Conservation (phyloP, 2,797 vertebrate species). For the Pagetopsis macropterus region DNA sequence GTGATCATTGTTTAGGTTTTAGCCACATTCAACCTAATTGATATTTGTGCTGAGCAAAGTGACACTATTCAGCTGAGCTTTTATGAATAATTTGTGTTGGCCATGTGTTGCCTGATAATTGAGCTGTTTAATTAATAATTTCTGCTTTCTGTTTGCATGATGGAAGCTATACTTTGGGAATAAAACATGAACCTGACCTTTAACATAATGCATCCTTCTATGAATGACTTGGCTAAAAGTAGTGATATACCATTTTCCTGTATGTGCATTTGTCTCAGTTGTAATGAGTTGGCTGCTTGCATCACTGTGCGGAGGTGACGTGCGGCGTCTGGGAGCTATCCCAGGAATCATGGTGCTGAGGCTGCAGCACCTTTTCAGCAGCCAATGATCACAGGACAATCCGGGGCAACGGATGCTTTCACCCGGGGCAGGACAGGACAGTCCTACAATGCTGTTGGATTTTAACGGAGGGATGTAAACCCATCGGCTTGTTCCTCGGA, state of each 20-base stretch:
- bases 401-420: conserved; percentile 64
- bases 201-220: conserved; percentile 1
- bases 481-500: conserved; percentile 34
- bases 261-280: conserved; percentile 40
- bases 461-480: conserved; percentile 59
- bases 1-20: background rate
- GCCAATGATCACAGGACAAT: conserved; percentile 76
- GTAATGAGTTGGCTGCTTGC: conserved; percentile 73
- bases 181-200: background rate
- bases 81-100: conserved; percentile 16
- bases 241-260: conserved; percentile 28
- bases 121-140: conserved; percentile 11
- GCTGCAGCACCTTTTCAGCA: conserved; percentile 77
- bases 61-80: conserved; percentile 8
- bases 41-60: conserved; percentile 13
- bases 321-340: conserved; percentile 91
- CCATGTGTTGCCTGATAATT: conserved; percentile 14
- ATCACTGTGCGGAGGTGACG: conserved; percentile 82
- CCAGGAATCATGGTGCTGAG: conserved; percentile 92
- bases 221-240: conserved; percentile 3
- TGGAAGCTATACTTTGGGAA: background rate
- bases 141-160: background rate
- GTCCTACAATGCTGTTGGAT: conserved; percentile 65
- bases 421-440: conserved; percentile 71
- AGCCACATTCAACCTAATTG: background rate